phyloP scores from a whole-genome alignment of 2,888 invertebrate species.

The Pedicia rivosa region DNA sequence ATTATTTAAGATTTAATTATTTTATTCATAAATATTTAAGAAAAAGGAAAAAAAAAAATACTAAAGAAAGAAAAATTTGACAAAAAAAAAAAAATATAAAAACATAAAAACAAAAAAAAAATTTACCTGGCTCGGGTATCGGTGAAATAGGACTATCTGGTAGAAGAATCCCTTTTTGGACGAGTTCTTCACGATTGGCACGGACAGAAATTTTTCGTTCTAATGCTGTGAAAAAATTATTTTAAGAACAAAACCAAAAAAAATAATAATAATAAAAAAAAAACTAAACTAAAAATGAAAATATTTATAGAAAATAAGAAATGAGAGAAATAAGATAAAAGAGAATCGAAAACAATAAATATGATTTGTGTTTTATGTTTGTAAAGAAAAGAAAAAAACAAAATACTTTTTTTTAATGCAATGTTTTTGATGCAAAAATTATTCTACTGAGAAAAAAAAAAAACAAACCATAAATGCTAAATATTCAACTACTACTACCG shows the following conservation, averaged over 20 bases:
- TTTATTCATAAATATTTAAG: neutral
- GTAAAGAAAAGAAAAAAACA: too few relatives aligned
- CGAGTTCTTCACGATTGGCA: slow-evolving; percentile 92
- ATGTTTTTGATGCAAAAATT: too few relatives aligned
- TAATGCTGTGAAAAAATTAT: slow-evolving; percentile 50
- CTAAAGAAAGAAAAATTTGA: neutral
- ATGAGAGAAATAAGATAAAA: too few relatives aligned
- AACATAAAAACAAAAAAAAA: neutral
- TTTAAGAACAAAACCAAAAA: slow-evolving; percentile 10
- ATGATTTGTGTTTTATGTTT: too few relatives aligned
- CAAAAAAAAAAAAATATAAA: slow-evolving; percentile 1
- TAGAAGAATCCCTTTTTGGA: slow-evolving; percentile 87
- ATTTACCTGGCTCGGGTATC: slow-evolving; percentile 67
- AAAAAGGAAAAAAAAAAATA: neutral
- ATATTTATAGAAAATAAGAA: too few relatives aligned
- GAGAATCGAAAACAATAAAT: too few relatives aligned
- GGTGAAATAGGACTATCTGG: slow-evolving; percentile 78
- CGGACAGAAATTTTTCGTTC: slow-evolving; percentile 97
- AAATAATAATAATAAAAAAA: slow-evolving; percentile 5
- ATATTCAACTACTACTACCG: too few relatives aligned
- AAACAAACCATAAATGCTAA: too few relatives aligned
- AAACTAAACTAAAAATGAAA: neutral
- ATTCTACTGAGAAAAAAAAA: too few relatives aligned
- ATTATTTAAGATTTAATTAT: neutral
- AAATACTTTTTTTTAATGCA: too few relatives aligned